Base-by-base conservation (phyloP, 2,888 invertebrate species). In the Watsonalla binaria region DNA sequence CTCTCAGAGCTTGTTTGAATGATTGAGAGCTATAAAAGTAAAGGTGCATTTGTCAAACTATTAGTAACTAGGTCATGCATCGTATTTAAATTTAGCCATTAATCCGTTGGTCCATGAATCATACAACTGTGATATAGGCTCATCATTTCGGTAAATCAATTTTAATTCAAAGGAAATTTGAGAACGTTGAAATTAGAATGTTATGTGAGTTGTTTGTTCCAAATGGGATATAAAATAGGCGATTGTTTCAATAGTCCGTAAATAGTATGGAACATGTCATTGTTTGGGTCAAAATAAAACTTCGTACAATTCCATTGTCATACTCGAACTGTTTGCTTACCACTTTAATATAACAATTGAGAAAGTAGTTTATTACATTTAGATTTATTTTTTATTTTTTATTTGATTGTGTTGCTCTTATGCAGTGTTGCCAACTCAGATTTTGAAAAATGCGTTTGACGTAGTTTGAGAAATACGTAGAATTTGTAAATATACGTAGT, bases 261-360 rank as follows among this genome's bases (percentile, higher is more conserved):
- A 11, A 42, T 42, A 11, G 42, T 42, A 11, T 42, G 11, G 11
- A 11, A 42, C 11, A 5, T 8, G 42, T 42, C 37, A 9, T 37
- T 8, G 37, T 37, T 37, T 37, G 37, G 37, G 37, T 42, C 11
- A 42, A 42, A 11, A 7, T 11, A 11, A 42, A 42, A 11, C 11
- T 11, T 11, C 42, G 42, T 11, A 42, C 42, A 42, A 42, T 42
- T 8, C 9, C 42, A 11, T 42, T 42, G 42, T 42, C 42, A 42
- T 37, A 37, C 9, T 42, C 11, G 42, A 42, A 42, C 8, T 42
- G 42, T 8, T 8, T 11, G 11, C 11, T 42, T 11, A 42, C 42
- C 42, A 42, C 42, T 11, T 42, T 11, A 11, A 11, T 42, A 48
- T 51, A 58, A 46, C 53, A 45, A 55, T 52, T 7, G 49, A 4